phyloP scores from a whole-genome alignment of 2,113 vertebrate genomes.

The Arenaria interpres region DNA sequence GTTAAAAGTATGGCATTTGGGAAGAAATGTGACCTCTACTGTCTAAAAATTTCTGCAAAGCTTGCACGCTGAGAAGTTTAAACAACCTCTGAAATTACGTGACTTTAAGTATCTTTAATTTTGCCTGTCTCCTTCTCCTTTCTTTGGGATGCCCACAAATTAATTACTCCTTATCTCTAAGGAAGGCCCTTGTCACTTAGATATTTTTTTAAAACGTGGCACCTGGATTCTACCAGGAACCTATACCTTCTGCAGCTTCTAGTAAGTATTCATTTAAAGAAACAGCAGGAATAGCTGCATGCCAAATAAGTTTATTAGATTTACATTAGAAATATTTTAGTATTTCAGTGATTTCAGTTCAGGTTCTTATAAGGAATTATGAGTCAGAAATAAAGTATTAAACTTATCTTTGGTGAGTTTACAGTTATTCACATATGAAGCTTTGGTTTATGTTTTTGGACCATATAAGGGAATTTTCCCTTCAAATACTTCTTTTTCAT shows the following conservation, averaged over 20 bases:
- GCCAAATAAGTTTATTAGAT: background rate
- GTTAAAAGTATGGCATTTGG: background rate
- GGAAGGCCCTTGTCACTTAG: background rate
- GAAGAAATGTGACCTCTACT: background rate
- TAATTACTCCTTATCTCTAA: background rate
- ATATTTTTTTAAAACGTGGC: background rate
- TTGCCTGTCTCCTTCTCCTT: background rate
- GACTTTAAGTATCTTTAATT: background rate
- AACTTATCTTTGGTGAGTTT: constrained; percentile 29
- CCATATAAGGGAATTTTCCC: constrained; percentile 39
- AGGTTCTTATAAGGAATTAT: constrained; percentile 21
- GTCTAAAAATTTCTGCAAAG: background rate
- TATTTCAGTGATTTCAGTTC: background rate
- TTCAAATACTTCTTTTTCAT: background rate
- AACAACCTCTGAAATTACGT: background rate
- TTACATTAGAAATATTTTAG: constrained; percentile 2
- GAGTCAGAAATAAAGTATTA: constrained; percentile 34
- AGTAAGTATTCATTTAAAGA: background rate
- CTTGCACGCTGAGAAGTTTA: background rate
- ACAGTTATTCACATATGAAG: background rate
- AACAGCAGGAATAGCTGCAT: background rate
- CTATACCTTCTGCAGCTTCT: background rate
- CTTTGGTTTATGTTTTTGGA: background rate
- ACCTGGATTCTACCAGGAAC: background rate
- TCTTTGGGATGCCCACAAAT: background rate